Evolutionary conservation across 2,113 vertebrate genomes (phyloP), one percentile per base, ranked within the genome.

Genomic region (Sisor rabdophorus): DNA sequence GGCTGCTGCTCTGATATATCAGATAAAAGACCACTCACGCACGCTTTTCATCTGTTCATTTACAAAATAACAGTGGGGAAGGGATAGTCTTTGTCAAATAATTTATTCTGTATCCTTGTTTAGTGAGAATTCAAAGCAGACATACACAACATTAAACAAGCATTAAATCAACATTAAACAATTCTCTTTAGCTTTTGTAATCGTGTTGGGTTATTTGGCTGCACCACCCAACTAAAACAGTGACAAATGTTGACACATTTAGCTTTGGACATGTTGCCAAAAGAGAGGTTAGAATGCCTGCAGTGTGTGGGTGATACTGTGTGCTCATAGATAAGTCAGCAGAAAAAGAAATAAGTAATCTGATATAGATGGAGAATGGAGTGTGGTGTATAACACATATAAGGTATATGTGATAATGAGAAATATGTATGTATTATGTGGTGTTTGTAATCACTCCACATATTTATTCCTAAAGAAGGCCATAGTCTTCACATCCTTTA

Each of bases 261-360:
- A n/a, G 58, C 58, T 26, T 19, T 74, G 24, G 58, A 47, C 26
- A 74, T 52, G 58, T 32, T 30, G 82, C 84, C 83, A 85, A 80
- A 36, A 77, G 69, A 56, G 20, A 24, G 56, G 82, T 82, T 82
- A 84, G 80, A 47, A 65, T 55, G 73, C 60, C 73, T 36, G 60
- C 48, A 54, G 22, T 54, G 60, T 50, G 48, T 75, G 44, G 82
- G 83, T 65, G 64, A 6, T 82, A 78, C 83, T 69, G 58, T 44
- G 59, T 81, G 82, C 63, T 74, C 40, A 81, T 78, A 80, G 75
- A 32, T 53, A 78, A 67, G 30, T 84, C 74, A 81, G 81, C 73
- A 74, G 44, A 78, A 84, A 36, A 81, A 78, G 30, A 20, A 40
- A 64, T 67, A 80, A 79, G 71, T 75, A 75, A 30, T 80, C 40